These are phyloP conservation scores for Solenopsis fugax DNA, from an alignment of 1,140 invertebrate species.

Conservation along the genomic window DNA sequence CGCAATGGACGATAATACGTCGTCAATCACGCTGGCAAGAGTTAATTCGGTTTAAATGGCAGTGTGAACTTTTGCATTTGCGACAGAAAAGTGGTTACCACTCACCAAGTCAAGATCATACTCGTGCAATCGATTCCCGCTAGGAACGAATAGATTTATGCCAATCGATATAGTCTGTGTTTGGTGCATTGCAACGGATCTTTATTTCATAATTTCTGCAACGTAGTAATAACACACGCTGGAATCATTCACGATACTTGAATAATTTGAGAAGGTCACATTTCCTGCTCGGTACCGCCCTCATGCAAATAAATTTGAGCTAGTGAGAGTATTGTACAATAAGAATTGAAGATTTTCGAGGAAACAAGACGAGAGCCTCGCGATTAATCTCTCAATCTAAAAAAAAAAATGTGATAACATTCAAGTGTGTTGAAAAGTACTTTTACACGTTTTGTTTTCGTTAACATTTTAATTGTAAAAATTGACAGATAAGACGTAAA, in stretches of 20 bases:
- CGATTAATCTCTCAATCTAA: neutral
- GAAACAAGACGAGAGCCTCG: neutral
- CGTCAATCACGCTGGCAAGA: constrained; percentile 41
- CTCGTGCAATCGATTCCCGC: constrained; percentile 61
- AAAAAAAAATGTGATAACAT: neutral
- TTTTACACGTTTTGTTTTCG: too few species aligned
- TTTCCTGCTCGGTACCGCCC: neutral
- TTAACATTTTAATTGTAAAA: too few species aligned
- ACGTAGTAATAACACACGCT: constrained; percentile 65
- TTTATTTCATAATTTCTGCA: constrained; percentile 64
- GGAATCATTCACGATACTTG: constrained; percentile 64
- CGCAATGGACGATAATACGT: constrained; percentile 41
- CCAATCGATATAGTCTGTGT: constrained; percentile 54
- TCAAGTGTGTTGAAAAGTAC: neutral
- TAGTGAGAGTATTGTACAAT: neutral
- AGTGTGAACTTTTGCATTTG: constrained; percentile 61
- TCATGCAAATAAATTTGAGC: constrained; percentile 21
- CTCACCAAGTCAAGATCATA: constrained; percentile 56
- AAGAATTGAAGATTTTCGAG: neutral
- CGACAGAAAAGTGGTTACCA: constrained; percentile 50
- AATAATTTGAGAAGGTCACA: constrained; percentile 68
- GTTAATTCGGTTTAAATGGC: constrained; percentile 58
- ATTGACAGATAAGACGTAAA: too few species aligned
- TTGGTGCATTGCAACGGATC: constrained; percentile 63
- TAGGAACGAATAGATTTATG: constrained; percentile 46